Evolutionary conservation across 1,140 invertebrate species (phyloP).

Genomic region (Eurosta solidaginis): DNA sequence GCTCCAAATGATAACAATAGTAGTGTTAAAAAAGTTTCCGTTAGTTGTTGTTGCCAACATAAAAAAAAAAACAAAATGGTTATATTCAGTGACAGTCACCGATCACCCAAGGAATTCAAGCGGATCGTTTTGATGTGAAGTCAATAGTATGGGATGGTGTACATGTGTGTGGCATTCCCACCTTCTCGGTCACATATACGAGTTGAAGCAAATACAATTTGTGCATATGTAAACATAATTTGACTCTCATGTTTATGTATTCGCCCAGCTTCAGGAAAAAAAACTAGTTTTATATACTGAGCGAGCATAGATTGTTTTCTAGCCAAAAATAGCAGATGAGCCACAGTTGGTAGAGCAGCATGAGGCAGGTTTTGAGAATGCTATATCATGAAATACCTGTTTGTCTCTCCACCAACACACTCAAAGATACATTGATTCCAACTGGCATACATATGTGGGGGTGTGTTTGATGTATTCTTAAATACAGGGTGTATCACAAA

Average conservation of each 20-base stretch:
- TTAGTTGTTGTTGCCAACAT: not conserved
- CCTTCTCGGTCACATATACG: not conserved
- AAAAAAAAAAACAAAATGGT: not conserved
- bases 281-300: not conserved
- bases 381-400: not conserved
- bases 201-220: not conserved
- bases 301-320: not conserved
- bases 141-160: no score
- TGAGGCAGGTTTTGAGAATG: not conserved
- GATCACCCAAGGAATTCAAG: not conserved
- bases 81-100: slow-evolving; percentile 1
- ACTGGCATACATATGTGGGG: not conserved
- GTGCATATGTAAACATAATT: not conserved
- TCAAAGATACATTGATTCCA: no score
- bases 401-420: not conserved
- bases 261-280: not conserved
- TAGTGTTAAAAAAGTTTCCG: not conserved
- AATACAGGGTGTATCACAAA: not conserved
- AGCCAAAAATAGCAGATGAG: not conserved
- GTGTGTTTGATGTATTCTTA: not conserved
- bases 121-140: no score
- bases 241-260: not conserved
- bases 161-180: not conserved
- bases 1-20: not conserved
- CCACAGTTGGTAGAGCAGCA: not conserved